Evolutionary conservation across 2,797 vertebrate genomes (phyloP).

Genomic region (Dendrocincla fuliginosa): DNA sequence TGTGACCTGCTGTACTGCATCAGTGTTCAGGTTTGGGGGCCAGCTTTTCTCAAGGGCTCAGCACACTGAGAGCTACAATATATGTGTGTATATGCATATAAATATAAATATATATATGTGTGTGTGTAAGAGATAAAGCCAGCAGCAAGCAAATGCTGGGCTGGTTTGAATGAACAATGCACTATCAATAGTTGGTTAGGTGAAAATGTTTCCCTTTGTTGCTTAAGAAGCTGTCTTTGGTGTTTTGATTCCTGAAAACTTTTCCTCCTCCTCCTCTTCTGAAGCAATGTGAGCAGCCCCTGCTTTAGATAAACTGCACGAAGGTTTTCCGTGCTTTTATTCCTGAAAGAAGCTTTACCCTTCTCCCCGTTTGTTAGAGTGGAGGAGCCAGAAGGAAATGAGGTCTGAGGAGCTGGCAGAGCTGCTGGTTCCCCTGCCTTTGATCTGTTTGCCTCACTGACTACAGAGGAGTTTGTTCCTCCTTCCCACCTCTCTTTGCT

Average conservation of each 20-base stretch:
- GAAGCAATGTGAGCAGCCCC: not conserved
- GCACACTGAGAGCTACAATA: not conserved
- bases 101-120: fast-evolving
- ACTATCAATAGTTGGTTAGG: not conserved
- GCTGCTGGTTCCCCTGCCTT: not conserved
- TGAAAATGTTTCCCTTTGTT: not conserved
- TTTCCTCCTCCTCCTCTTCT: not conserved
- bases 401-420: not conserved
- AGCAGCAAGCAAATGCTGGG: not conserved
- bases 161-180: not conserved
- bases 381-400: not conserved
- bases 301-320: not conserved
- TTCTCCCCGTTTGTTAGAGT: not conserved
- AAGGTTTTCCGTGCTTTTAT: not conserved
- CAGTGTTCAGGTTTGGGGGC: not conserved
- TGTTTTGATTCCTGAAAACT: not conserved
- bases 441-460: not conserved
- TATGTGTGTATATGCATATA: not conserved
- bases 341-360: not conserved
- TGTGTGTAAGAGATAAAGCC: not conserved
- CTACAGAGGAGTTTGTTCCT: not conserved
- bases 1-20: not conserved
- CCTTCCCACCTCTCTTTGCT: not conserved
- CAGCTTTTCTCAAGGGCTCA: not conserved
- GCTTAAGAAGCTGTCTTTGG: not conserved